Evolutionary conservation across 2,888 invertebrate species (phyloP).

Genomic region (Sphaerophoria rueppellii): DNA sequence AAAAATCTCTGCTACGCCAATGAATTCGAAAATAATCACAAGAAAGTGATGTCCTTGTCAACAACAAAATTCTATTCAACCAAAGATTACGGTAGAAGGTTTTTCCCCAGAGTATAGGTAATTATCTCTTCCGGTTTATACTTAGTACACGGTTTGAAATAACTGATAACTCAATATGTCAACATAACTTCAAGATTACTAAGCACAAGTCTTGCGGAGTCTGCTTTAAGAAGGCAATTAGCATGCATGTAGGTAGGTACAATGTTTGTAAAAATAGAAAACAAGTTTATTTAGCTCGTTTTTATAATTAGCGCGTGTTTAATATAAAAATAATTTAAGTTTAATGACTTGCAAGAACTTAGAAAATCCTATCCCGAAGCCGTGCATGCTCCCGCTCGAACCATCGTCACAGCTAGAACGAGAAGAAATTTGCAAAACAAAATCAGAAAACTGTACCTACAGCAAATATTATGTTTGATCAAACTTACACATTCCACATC

Average conservation of each 20-base stretch:
- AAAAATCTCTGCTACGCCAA: no score
- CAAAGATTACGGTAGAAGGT: no score
- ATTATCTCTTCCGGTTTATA: no score
- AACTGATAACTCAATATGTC: not conserved
- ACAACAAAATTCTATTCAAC: no score
- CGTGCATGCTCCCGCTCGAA: conserved; percentile 64
- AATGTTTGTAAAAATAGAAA: conserved; percentile 2
- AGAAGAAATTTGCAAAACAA: no score
- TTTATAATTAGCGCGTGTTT: conserved; percentile 16
- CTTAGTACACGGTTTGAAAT: not conserved
- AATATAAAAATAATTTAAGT: not conserved
- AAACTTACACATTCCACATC: conserved; percentile 79
- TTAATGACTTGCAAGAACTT: conserved; percentile 10
- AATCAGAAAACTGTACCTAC: not conserved
- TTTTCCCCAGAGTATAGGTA: no score
- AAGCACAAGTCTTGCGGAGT: not conserved
- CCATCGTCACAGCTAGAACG: conserved; percentile 48
- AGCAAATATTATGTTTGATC: not conserved
- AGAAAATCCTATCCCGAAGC: conserved; percentile 21
- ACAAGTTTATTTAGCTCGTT: conserved; percentile 15
- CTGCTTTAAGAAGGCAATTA: conserved; percentile 5
- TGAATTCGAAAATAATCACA: no score
- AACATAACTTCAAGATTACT: no score
- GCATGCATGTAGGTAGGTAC: conserved; percentile 3
- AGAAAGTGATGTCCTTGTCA: no score